phyloP scores from a whole-genome alignment of 2,888 invertebrate genomes.

The Pardosa pseudoannulata region DNA sequence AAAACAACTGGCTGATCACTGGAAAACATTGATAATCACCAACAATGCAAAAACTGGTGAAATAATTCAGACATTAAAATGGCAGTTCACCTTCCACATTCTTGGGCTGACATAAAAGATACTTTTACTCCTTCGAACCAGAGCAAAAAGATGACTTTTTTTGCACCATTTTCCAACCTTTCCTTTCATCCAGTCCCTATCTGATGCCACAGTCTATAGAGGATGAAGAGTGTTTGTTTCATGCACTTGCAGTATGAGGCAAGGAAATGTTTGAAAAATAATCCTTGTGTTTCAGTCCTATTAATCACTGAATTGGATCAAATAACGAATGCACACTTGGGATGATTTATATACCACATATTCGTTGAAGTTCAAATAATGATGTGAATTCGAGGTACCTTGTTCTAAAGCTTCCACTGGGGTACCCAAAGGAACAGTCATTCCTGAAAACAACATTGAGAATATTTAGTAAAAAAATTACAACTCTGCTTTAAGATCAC shows the following conservation, averaged over 20 bases:
- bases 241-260: conserved; percentile 25
- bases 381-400: conserved; percentile 28
- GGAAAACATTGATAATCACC: conserved; percentile 5
- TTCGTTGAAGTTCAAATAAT: conserved; percentile 73
- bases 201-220: conserved; percentile 8
- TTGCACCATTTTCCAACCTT: not conserved
- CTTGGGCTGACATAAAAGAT: not conserved
- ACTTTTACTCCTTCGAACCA: too few relatives aligned
- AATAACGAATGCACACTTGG: conserved; percentile 74
- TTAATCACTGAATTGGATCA: conserved; percentile 70
- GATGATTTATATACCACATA: conserved; percentile 74
- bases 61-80: conserved; percentile 29
- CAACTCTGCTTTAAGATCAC: too few relatives aligned
- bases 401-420: conserved; percentile 67
- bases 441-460: conserved; percentile 71
- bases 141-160: not conserved
- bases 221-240: not conserved
- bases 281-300: not conserved
- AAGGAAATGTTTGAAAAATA: conserved; percentile 37
- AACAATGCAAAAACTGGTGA: conserved; percentile 20
- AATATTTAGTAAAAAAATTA: too few relatives aligned
- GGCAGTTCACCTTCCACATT: conserved; percentile 5
- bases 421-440: conserved; percentile 74
- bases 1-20: conserved; percentile 38
- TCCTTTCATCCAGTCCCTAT: not conserved